Evolutionary conservation across 2,888 invertebrate species (phyloP), one percentile per base, ranked within the genome.

Genomic region (Leistus spinibarbis): DNA sequence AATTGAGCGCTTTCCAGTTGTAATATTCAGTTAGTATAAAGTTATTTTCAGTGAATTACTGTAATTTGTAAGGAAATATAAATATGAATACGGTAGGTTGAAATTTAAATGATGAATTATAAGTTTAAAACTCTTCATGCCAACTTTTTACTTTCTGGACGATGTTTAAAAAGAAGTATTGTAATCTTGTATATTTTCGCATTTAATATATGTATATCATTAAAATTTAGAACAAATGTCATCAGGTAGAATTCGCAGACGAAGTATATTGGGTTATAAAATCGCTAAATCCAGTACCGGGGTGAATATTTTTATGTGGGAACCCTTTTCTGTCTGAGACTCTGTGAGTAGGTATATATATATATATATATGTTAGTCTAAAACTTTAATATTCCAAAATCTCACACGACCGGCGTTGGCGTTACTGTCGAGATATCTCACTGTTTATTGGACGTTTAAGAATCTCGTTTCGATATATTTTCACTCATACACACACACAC

Each of bases 351-450:
- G n/a, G n/a, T n/a, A n/a, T n/a, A n/a, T n/a, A n/a, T n/a, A n/a
- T n/a, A n/a, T n/a, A n/a, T n/a, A n/a, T n/a, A n/a, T n/a, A n/a
- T 27, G 24, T 64, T n/a, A 22, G 19, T 22, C 17, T 64, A 64
- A 64, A 64, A 64, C 64, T 64, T 64, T 64, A 64, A 64, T 64
- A 64, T 64, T 64, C 64, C 64, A 16, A 64, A 64, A 64, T 64
- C 24, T 64, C 64, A 62, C 23, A n/a, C n/a, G 20, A 40, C 40
- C 10, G 40, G 40, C 40, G 64, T 64, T 24, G 40, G 40, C 40
- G 64, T 64, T 24, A 24, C 17, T 64, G 64, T 64, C 23, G 23
- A 24, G 23, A 64, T 64, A 64, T 64, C 24, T 64, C 23, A 24
- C 20, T 10, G 24, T 22, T 64, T 64, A 64, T 64, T 64, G 23